Evolutionary conservation across 2,113 vertebrate genomes (phyloP), one percentile per base, ranked within the genome.

Genomic region (Tachysurus vachellii): DNA sequence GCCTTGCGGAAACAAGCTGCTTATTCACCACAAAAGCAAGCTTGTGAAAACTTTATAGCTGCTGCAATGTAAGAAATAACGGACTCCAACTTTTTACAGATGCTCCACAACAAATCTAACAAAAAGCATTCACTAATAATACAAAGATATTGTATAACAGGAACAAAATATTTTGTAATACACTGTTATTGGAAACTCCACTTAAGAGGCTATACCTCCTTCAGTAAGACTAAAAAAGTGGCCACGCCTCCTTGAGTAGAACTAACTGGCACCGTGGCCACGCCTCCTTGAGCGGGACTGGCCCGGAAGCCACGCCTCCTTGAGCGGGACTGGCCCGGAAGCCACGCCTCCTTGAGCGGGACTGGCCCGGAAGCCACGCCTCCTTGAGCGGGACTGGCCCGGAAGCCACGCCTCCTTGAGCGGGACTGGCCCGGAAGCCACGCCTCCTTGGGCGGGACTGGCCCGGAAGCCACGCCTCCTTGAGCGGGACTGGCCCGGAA

Each of bases 181-280:
- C 26, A 26, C 26, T 13, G 62, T 64, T 28, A 64, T 11, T 64
- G 3, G 26, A 64, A 28, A 64, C 62, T 64, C 23, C 9, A 64
- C 10, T 17, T 19, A 23, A n/a, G 62, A 28, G 62, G 0, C n/a
- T 26, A 66, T 10, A 13, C 11, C 62, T 66, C n/a, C 62, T 28
- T 13, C 9, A n/a, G 0, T 12, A n/a, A 3, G 4, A 50, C 47
- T 7, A 3, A 5, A 2, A 50, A 2, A 2, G 47, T 2, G 47
- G 47, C 62, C 26, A 68, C 64, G 3, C n/a, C 64, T 14, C 64
- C 10, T 31, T 31, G 12, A 31, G n/a, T 13, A 28, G n/a, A 3
- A 31, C 64, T 28, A 3, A 31, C 64, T 28, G 9, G 5, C 0
- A 44, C 9, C 11, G 21, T 26, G 71, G 2, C 4, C 11, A 75